Conservation (phyloP, 2,113 vertebrate species). For the Burhinus oedicnemus region DNA sequence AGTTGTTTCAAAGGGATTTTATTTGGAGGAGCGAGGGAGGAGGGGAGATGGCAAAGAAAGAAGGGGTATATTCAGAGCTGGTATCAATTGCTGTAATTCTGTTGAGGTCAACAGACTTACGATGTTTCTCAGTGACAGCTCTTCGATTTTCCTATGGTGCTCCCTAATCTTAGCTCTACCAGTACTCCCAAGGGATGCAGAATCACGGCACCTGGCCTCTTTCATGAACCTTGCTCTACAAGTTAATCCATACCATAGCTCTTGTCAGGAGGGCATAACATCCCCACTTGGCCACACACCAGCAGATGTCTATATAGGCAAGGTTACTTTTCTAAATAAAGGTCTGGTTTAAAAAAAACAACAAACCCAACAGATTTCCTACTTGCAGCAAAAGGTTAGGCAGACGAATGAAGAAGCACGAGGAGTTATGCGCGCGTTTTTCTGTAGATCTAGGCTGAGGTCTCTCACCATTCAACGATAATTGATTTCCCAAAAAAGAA, state of each 20-base stretch:
- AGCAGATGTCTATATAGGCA: neutral
- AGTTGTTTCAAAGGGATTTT: neutral
- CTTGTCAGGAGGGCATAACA: neutral
- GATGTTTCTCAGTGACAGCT: neutral
- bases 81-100: neutral
- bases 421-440: neutral
- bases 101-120: neutral
- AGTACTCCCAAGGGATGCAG: neutral
- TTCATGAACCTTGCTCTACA: neutral
- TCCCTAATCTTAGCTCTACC: neutral
- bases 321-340: neutral
- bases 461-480: neutral
- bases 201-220: neutral
- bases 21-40: accelerated
- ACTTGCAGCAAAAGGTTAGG: neutral
- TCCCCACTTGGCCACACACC: neutral
- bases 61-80: neutral
- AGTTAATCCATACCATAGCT: neutral
- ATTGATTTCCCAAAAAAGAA: neutral
- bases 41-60: neutral
- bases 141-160: neutral
- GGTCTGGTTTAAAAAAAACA: neutral
- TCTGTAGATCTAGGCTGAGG: neutral
- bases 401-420: neutral
- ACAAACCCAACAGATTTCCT: neutral